phyloP scores from a whole-genome alignment of 2,797 vertebrate genomes.

The Typhlichthys eigenmanni region DNA sequence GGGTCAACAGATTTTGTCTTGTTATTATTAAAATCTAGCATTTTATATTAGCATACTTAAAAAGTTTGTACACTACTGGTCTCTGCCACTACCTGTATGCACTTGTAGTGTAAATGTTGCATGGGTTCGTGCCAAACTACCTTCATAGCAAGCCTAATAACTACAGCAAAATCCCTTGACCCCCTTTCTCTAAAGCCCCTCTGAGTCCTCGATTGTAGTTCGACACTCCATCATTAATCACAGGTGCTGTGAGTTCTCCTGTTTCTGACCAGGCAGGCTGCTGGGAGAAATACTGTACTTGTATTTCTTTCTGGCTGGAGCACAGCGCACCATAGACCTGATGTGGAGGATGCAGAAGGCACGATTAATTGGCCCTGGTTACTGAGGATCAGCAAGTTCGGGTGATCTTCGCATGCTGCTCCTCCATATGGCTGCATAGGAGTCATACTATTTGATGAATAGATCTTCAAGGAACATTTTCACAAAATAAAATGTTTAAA shows the following conservation, averaged over 20 bases:
- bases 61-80: too few relatives aligned
- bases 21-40: too few relatives aligned
- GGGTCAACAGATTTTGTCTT: too few relatives aligned
- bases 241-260: conserved; percentile 84
- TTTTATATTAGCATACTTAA: too few relatives aligned
- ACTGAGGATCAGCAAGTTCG: conserved; percentile 95
- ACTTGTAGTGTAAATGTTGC: too few relatives aligned
- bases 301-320: conserved; percentile 51
- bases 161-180: conserved; percentile 7
- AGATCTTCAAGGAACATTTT: conserved; percentile 56
- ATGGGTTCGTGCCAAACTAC: background rate
- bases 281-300: conserved; percentile 86
- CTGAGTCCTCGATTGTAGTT: conserved; percentile 72
- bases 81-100: too few relatives aligned
- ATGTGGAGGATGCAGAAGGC: conserved; percentile 86
- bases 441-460: conserved; percentile 94
- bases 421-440: conserved; percentile 93
- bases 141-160: conserved; percentile 9
- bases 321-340: conserved; percentile 84
- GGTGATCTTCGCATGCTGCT: conserved; percentile 89
- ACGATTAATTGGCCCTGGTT: conserved; percentile 95
- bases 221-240: conserved; percentile 89
- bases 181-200: conserved; percentile 28
- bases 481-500: conserved; percentile 31
- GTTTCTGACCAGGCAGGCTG: conserved; percentile 88